A percentile compares a stretch with the other conserved stretches of the same genome.
phyloP scores from a whole-genome alignment of 2,888 invertebrate species.

The Noctua janthe region DNA sequence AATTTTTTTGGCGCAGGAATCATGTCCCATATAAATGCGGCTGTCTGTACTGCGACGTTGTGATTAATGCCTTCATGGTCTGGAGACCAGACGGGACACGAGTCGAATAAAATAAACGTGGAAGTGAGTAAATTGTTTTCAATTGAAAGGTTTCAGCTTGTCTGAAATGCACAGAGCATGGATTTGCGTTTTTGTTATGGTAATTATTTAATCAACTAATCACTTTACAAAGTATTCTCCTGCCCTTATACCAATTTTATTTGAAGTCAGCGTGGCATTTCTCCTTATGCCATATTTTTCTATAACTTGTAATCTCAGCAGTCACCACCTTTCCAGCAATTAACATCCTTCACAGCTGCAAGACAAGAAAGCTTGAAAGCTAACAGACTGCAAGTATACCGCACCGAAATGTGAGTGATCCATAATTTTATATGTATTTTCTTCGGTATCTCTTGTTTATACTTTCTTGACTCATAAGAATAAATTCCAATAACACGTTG shows the following conservation, averaged over 20 bases:
- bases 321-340: background rate
- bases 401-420: background rate
- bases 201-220: too few species aligned
- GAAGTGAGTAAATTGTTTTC: background rate
- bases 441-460: background rate
- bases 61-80: conserved; percentile 37
- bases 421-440: background rate
- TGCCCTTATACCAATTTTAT: background rate
- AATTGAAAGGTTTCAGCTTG: background rate
- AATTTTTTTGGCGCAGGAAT: background rate
- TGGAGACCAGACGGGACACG: conserved; percentile 17
- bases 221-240: background rate
- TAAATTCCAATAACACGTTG: conserved; percentile 18
- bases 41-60: background rate
- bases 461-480: background rate
- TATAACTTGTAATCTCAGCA: background rate
- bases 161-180: background rate
- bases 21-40: conserved; percentile 6
- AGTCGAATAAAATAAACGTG: background rate
- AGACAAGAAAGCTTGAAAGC: too few species aligned
- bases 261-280: fast-evolving
- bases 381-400: too few species aligned
- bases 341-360: background rate
- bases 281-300: background rate
- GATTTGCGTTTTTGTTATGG: background rate